phyloP scores from a whole-genome alignment of 2,113 vertebrate genomes.

The Dryoscopus gambensis region DNA sequence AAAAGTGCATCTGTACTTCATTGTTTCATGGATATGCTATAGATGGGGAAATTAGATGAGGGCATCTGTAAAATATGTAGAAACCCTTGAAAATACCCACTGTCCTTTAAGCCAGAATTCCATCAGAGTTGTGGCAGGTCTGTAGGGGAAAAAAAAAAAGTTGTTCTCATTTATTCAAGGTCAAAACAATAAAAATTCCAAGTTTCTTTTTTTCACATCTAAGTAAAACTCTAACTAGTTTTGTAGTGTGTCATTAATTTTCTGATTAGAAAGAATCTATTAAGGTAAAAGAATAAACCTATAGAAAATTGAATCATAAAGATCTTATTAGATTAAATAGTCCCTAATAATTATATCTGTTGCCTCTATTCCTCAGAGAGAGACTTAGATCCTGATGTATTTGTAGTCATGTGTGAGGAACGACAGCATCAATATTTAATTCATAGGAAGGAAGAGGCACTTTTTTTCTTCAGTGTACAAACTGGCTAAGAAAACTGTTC shows the following conservation, averaged over 20 bases:
- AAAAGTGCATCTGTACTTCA: conserved; percentile 3
- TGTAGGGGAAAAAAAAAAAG: background rate
- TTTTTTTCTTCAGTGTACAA: background rate
- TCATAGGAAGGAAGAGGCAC: background rate
- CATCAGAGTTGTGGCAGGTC: background rate
- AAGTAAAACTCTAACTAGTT: background rate
- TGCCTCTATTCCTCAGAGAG: background rate
- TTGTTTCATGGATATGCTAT: background rate
- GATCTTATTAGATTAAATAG: background rate
- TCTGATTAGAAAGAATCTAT: background rate
- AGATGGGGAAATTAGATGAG: conserved; percentile 15
- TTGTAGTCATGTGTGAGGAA: background rate
- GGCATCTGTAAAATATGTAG: conserved; percentile 26
- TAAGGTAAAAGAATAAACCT: background rate
- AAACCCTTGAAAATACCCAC: conserved; percentile 31
- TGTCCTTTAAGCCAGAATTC: conserved; percentile 47
- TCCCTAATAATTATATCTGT: background rate
- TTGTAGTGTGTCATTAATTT: background rate
- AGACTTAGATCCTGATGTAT: background rate
- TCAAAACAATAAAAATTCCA: conserved; percentile 13
- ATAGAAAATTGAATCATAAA: background rate
- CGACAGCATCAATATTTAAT: background rate
- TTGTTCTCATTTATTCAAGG: conserved; percentile 20
- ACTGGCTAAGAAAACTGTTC: background rate
- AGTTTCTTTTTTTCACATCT: background rate